Conservation (phyloP, 2,113 vertebrate species). For the Cheilinus undulatus region DNA sequence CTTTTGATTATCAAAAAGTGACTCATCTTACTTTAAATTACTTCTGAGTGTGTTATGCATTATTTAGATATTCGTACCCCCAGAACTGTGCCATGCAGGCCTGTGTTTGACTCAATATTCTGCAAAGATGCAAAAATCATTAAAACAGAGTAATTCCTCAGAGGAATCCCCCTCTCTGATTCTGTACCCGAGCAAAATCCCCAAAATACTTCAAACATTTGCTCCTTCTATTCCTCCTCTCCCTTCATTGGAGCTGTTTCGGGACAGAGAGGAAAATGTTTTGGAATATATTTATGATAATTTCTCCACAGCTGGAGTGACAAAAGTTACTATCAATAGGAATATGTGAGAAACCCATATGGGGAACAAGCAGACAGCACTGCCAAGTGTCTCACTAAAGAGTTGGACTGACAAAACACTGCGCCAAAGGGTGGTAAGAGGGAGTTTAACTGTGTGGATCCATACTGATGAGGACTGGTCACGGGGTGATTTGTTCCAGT, state of each 20-base stretch:
- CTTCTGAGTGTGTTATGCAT: slow-evolving; percentile 11
- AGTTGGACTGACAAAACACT: slow-evolving; percentile 42
- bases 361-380: slow-evolving; percentile 44
- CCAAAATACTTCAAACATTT: slow-evolving; percentile 69
- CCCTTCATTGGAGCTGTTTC: slow-evolving; percentile 43
- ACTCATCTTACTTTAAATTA: too few relatives aligned
- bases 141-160: slow-evolving; percentile 59
- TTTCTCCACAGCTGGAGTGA: slow-evolving; percentile 61
- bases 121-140: slow-evolving; percentile 62
- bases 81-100: slow-evolving; percentile 15
- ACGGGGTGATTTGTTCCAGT: slow-evolving; percentile 58
- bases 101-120: slow-evolving; percentile 50
- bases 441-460: slow-evolving; percentile 62
- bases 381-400: slow-evolving; percentile 49
- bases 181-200: slow-evolving; percentile 63
- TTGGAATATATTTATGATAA: slow-evolving; percentile 63
- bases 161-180: slow-evolving; percentile 46
- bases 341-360: slow-evolving; percentile 51
- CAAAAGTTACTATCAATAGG: slow-evolving; percentile 60
- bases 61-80: slow-evolving; percentile 17
- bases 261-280: slow-evolving; percentile 57
- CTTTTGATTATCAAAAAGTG: too few relatives aligned
- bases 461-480: slow-evolving; percentile 58
- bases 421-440: slow-evolving; percentile 48
- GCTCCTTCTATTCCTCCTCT: slow-evolving; percentile 24